Evolutionary conservation across 2,113 vertebrate species (phyloP).

Genomic region (Craseonycteris thonglongyai): DNA sequence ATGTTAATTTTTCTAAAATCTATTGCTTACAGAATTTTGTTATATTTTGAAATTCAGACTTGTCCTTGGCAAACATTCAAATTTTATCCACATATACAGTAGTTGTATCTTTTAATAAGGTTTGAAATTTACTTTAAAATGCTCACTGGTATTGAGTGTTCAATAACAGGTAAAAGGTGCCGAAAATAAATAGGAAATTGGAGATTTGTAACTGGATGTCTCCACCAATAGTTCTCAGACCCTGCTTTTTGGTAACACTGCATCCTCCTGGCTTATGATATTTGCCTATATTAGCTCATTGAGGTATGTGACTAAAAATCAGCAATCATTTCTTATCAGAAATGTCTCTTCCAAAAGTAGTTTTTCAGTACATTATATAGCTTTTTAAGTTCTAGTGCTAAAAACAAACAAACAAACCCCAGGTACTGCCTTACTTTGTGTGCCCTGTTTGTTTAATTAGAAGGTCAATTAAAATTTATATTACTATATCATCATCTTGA

Average conservation of each 20-base stretch:
- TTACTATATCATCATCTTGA: neutral
- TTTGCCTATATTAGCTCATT: neutral
- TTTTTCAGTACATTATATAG: neutral
- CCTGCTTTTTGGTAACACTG: neutral
- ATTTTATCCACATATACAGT: neutral
- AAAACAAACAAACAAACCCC: too few species aligned
- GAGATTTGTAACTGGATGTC: neutral
- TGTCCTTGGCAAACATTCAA: neutral
- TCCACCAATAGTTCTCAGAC: neutral
- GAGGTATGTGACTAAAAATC: neutral
- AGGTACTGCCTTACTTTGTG: neutral
- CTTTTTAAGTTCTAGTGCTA: neutral
- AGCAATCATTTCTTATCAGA: neutral
- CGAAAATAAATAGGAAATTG: neutral
- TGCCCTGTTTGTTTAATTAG: neutral
- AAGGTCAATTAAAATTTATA: neutral
- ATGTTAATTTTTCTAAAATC: neutral
- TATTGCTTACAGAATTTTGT: neutral
- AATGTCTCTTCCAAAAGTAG: neutral
- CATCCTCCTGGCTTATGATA: neutral
- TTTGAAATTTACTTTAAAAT: constrained; percentile 10
- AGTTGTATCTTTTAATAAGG: neutral
- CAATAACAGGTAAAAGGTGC: neutral
- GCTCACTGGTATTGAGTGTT: neutral
- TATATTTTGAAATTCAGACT: neutral